phyloP scores from a whole-genome alignment of 1,140 invertebrate genomes.

The Scaptomyza graminum region DNA sequence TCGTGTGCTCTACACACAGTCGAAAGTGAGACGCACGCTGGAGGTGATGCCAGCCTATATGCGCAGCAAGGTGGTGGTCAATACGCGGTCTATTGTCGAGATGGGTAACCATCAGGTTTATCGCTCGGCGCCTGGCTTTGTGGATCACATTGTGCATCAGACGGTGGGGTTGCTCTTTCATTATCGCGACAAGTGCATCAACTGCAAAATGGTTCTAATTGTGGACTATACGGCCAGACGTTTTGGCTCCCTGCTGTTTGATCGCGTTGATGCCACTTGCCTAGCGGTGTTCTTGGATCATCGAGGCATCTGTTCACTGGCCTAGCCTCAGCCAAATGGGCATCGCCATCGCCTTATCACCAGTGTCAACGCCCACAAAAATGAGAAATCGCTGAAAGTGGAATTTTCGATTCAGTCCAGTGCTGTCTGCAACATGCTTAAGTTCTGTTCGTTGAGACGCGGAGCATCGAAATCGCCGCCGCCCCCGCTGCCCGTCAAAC shows the following conservation, averaged over 20 bases:
- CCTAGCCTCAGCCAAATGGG: constrained; percentile 38
- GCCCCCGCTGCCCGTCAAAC: constrained; percentile 40
- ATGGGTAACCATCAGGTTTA: constrained; percentile 88
- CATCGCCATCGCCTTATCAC: constrained; percentile 39
- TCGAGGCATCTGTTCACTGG: constrained; percentile 65
- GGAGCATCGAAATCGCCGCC: constrained; percentile 17
- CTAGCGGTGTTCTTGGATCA: constrained; percentile 76
- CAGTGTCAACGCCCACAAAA: constrained; percentile 34
- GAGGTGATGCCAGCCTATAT: constrained; percentile 85
- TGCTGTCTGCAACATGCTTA: constrained; percentile 58
- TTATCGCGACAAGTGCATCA: constrained; percentile 81
- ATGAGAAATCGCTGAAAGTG: constrained; percentile 5
- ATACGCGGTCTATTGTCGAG: constrained; percentile 85
- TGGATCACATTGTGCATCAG: constrained; percentile 66
- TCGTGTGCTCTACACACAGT: constrained; percentile 84
- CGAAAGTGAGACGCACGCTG: constrained; percentile 85
- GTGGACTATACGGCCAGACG: constrained; percentile 84
- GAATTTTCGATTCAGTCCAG: constrained; percentile 14
- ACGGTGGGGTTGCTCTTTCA: constrained; percentile 77
- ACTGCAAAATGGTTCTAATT: constrained; percentile 84
- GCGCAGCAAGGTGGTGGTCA: constrained; percentile 87
- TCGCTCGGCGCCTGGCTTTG: constrained; percentile 74
- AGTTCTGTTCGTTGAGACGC: constrained; percentile 69
- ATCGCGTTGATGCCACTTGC: constrained; percentile 83
- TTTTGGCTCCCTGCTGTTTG: constrained; percentile 81